phyloP scores from a whole-genome alignment of 2,797 vertebrate species.

The Botia almorhae region DNA sequence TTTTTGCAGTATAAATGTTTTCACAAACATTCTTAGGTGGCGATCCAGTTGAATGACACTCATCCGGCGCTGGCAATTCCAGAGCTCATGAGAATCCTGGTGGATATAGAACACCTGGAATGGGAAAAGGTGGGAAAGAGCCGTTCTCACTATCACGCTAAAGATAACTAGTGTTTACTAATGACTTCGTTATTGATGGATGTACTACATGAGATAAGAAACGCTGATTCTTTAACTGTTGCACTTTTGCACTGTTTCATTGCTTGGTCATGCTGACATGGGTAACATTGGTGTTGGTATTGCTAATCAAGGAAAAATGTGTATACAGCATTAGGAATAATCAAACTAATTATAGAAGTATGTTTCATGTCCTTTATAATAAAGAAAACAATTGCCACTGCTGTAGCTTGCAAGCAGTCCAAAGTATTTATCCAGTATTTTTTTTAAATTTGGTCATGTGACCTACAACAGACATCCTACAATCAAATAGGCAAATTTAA shows the following conservation, averaged over 20 bases:
- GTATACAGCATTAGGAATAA: neutral
- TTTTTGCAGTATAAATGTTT: neutral
- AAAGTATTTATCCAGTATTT: too few species aligned
- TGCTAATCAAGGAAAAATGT: neutral
- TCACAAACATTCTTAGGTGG: conserved; percentile 72
- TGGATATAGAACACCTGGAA: conserved; percentile 83
- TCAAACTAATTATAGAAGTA: too few species aligned
- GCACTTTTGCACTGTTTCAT: too few species aligned
- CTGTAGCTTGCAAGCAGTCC: too few species aligned
- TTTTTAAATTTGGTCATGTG: too few species aligned
- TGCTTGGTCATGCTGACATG: conserved; percentile 22
- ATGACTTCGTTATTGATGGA: neutral
- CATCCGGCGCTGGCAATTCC: conserved; percentile 87
- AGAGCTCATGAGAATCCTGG: conserved; percentile 85
- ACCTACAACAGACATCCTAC: neutral
- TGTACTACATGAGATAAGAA: neutral
- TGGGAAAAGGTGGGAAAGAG: conserved; percentile 81
- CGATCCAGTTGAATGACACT: conserved; percentile 88
- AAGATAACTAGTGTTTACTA: neutral
- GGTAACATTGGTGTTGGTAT: neutral
- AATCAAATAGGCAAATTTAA: too few species aligned
- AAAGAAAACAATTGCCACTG: too few species aligned
- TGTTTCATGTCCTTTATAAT: neutral
- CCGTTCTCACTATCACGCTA: neutral
- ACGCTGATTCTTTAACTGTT: neutral